These are phyloP conservation scores for Poeciliopsis prolifica DNA, from an alignment of 2,113 vertebrate species.

Conservation along the genomic window DNA sequence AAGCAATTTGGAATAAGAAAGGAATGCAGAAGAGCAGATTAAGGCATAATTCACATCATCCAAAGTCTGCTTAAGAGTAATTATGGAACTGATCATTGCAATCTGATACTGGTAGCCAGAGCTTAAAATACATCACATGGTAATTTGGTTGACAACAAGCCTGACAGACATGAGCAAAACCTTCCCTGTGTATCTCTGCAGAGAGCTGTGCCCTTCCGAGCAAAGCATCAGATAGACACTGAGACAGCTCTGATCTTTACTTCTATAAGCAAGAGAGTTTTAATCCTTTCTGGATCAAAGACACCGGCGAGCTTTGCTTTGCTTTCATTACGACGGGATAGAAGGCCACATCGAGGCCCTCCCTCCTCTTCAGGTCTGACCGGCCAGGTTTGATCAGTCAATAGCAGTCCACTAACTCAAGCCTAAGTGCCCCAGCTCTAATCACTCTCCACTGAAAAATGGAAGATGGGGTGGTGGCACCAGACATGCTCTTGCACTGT, in stretches of 20 bases:
- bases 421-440: constrained; percentile 63
- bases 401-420: constrained; percentile 54
- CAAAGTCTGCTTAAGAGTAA: constrained; percentile 5
- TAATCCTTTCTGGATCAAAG: constrained; percentile 81
- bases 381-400: constrained; percentile 75
- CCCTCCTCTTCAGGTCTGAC: constrained; percentile 58
- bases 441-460: constrained; percentile 69
- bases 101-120: constrained; percentile 45
- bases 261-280: constrained; percentile 70
- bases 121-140: not conserved
- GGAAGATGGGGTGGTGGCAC: constrained; percentile 34
- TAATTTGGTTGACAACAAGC: constrained; percentile 20
- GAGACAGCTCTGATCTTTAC: constrained; percentile 62
- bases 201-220: constrained; percentile 32
- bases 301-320: constrained; percentile 63
- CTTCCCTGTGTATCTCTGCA: constrained; percentile 9
- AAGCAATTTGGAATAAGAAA: constrained; percentile 14
- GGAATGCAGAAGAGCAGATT: constrained; percentile 15
- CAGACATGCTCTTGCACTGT: constrained; percentile 41
- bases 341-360: constrained; percentile 51
- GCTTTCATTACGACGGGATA: constrained; percentile 74
- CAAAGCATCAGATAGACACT: constrained; percentile 34
- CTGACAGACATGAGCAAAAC: constrained; percentile 32
- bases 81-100: constrained; percentile 8
- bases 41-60: not conserved